Conservation (phyloP, 2,113 vertebrate genomes). For the Hyaena hyaena region DNA sequence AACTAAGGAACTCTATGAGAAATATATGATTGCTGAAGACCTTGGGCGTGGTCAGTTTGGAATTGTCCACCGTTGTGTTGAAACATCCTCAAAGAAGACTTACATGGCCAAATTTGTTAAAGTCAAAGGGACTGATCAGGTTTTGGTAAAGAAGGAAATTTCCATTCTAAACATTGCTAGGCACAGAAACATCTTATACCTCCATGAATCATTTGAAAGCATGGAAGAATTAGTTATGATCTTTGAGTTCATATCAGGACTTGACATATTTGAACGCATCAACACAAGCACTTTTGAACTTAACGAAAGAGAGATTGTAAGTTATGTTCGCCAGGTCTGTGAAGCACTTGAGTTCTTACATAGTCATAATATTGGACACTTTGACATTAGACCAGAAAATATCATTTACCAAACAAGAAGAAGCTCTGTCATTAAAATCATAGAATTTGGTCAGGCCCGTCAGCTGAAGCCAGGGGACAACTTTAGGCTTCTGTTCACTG, state of each 20-base stretch:
- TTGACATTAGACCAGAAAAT: slow-evolving; percentile 98
- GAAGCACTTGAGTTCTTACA: slow-evolving; percentile 96
- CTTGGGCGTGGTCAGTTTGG: slow-evolving; percentile 96
- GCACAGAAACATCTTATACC: slow-evolving; percentile 93
- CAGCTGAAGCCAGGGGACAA: slow-evolving; percentile 96
- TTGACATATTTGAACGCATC: slow-evolving; percentile 97
- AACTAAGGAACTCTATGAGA: slow-evolving; percentile 94
- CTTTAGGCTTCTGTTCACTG: slow-evolving; percentile 95
- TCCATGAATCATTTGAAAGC: slow-evolving; percentile 97
- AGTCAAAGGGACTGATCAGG: slow-evolving; percentile 97
- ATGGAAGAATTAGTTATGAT: slow-evolving; percentile 98
- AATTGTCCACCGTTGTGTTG: slow-evolving; percentile 95
- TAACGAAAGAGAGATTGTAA: slow-evolving; percentile 94
- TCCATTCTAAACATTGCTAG: slow-evolving; percentile 93
- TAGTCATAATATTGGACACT: slow-evolving; percentile 92
- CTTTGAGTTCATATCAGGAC: slow-evolving; percentile 97
- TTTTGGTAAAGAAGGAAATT: slow-evolving; percentile 98
- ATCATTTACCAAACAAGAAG: slow-evolving; percentile 96
- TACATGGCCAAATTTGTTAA: slow-evolving; percentile 98
- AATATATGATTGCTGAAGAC: slow-evolving; percentile 98
- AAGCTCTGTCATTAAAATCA: slow-evolving; percentile 94
- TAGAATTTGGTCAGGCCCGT: slow-evolving; percentile 96
- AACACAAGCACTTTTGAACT: slow-evolving; percentile 93
- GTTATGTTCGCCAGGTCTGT: slow-evolving; percentile 94
- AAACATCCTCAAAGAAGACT: slow-evolving; percentile 95